A percentile compares a stretch with the other conserved stretches of the same genome.
Evolutionary conservation across 2,113 vertebrate species (phyloP).

Genomic region (Aplodontia rufa): DNA sequence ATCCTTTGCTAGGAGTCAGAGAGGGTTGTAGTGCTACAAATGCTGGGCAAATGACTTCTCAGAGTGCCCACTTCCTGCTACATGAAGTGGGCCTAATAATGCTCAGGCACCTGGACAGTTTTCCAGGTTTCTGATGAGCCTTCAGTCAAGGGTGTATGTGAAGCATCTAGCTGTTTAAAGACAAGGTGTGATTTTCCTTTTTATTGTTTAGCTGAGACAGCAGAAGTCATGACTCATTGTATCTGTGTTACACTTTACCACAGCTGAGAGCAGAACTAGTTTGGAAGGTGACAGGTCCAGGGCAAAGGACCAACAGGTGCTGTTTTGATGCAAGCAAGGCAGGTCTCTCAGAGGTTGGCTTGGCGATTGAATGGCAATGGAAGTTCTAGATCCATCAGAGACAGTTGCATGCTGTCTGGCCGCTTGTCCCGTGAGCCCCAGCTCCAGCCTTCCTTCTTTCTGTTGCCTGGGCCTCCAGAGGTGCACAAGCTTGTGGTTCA

Average conservation of each 20-base stretch:
- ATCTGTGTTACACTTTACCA: not conserved
- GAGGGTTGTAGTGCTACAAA: not conserved
- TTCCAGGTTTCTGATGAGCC: not conserved
- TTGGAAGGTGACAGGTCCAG: not conserved
- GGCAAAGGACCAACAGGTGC: too few species aligned
- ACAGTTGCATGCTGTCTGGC: not conserved
- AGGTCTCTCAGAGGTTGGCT: not conserved
- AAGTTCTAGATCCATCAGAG: not conserved
- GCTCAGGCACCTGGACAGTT: not conserved
- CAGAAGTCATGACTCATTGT: not conserved
- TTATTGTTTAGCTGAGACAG: not conserved
- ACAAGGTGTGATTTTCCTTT: not conserved
- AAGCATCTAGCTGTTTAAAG: not conserved
- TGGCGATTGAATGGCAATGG: too few species aligned
- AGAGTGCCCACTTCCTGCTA: not conserved
- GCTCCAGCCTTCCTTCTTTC: not conserved
- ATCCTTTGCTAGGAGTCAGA: not conserved
- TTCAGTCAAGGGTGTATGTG: not conserved
- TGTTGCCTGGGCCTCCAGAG: too few species aligned
- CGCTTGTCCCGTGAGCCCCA: not conserved
- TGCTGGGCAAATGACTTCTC: too few species aligned
- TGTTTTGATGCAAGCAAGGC: not conserved
- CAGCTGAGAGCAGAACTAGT: not conserved
- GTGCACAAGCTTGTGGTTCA: accelerated
- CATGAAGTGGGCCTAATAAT: not conserved